phyloP scores from a whole-genome alignment of 92 coral and sea anemone genomes.

The Epizoanthus rinbou region DNA sequence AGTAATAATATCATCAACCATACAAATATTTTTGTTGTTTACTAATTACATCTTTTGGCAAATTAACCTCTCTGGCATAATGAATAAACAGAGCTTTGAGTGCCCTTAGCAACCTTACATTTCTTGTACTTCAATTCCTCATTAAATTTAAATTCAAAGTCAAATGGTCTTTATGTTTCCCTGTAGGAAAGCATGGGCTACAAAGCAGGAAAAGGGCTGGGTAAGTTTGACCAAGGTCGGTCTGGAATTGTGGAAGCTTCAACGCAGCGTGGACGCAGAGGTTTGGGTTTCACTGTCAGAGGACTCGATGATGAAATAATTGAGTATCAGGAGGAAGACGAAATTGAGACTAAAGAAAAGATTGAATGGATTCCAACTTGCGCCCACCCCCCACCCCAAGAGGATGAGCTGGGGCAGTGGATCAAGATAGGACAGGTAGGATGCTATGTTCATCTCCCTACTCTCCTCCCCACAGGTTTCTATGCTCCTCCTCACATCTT shows the following conservation, averaged over 20 bases:
- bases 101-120: too few species aligned
- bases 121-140: too few species aligned
- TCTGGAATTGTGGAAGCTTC: constrained; percentile 86
- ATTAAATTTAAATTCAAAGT: neutral
- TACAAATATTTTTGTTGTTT: too few species aligned
- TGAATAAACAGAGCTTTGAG: too few species aligned
- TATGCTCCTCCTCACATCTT: too few species aligned
- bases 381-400: constrained; percentile 64
- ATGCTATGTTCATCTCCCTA: neutral
- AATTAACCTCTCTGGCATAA: too few species aligned
- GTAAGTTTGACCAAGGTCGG: constrained; percentile 90
- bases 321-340: constrained; percentile 74
- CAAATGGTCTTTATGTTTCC: neutral
- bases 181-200: constrained; percentile 91
- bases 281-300: constrained; percentile 90
- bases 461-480: neutral
- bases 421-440: constrained; percentile 71
- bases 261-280: constrained; percentile 89
- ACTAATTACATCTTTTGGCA: too few species aligned
- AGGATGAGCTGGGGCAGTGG: constrained; percentile 88
- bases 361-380: constrained; percentile 81
- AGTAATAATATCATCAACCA: too few species aligned
- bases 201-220: constrained; percentile 86
- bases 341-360: constrained; percentile 69
- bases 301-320: constrained; percentile 87